Conservation (phyloP, 2,888 invertebrate species). For the Atrina japonica region DNA sequence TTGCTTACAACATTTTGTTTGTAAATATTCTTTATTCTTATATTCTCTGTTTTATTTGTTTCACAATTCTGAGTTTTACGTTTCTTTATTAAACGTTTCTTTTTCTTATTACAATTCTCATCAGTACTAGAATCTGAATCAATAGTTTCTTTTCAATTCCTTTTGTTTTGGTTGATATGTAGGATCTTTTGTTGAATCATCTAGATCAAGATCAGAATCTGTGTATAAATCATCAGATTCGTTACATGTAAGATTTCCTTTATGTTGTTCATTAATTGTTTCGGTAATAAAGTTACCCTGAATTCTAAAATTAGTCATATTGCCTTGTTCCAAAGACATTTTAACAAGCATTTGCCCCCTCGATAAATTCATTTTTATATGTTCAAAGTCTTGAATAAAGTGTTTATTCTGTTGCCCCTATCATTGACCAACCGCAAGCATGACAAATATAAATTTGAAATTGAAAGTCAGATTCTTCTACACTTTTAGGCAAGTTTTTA, state of each 20-base stretch:
- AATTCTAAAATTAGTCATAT: neutral
- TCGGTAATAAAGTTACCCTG: constrained; percentile 3
- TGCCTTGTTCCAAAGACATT: neutral
- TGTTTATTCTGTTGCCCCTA: too few species aligned
- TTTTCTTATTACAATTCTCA: too few species aligned
- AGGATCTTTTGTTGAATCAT: constrained; percentile 2
- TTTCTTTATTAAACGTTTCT: too few species aligned
- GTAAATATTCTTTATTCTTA: too few species aligned
- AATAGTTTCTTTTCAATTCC: too few species aligned
- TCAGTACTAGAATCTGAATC: too few species aligned
- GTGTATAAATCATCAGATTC: neutral
- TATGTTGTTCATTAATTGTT: neutral
- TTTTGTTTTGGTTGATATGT: neutral
- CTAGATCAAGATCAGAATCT: constrained; percentile 15
- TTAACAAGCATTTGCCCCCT: neutral
- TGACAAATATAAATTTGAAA: neutral
- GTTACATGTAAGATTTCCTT: neutral
- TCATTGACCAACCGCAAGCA: constrained; percentile 10
- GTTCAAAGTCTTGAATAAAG: too few species aligned
- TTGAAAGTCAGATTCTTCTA: constrained; percentile 7
- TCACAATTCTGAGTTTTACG: too few species aligned
- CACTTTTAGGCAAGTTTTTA: constrained; percentile 8
- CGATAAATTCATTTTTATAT: too few species aligned
- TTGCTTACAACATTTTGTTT: too few species aligned
- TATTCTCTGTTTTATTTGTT: too few species aligned